Evolutionary conservation across 1,140 invertebrate species (phyloP).

Genomic region (Drosophila nebulosa): DNA sequence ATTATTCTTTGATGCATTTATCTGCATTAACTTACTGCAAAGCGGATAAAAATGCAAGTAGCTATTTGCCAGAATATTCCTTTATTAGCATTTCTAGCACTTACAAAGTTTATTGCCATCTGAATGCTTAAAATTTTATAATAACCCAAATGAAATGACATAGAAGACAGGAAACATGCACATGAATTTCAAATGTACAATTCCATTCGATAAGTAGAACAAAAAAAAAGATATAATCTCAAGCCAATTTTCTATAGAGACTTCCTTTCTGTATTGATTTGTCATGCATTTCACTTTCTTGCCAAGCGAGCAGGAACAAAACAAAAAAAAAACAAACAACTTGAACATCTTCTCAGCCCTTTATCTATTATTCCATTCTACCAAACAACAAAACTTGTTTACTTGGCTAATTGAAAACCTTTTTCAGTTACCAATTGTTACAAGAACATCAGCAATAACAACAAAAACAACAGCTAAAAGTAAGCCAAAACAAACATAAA

Average conservation of each 20-base stretch:
- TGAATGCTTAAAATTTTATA: too few relatives aligned
- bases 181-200: background rate
- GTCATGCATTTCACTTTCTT: background rate
- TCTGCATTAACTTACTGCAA: too few relatives aligned
- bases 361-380: background rate
- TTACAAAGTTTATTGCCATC: too few relatives aligned
- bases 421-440: slow-evolving; percentile 43
- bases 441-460: slow-evolving; percentile 11
- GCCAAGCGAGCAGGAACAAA: background rate
- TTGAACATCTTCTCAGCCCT: slow-evolving; percentile 5
- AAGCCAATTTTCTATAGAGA: background rate
- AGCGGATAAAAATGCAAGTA: too few relatives aligned
- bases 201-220: background rate
- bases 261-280: background rate
- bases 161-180: too few relatives aligned
- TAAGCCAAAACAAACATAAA: slow-evolving; percentile 17
- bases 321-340: too few relatives aligned
- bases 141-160: background rate
- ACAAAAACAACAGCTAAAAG: slow-evolving; percentile 16
- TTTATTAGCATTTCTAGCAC: too few relatives aligned
- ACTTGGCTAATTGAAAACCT: slow-evolving; percentile 55
- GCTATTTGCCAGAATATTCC: too few relatives aligned
- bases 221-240: background rate
- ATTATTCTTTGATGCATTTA: too few relatives aligned
- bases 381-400: slow-evolving; percentile 38